A percentile compares a stretch with the other conserved stretches of the same genome.
These are phyloP conservation scores for Eledona agricola DNA, from an alignment of 2,888 invertebrate species.

Conservation along the genomic window DNA sequence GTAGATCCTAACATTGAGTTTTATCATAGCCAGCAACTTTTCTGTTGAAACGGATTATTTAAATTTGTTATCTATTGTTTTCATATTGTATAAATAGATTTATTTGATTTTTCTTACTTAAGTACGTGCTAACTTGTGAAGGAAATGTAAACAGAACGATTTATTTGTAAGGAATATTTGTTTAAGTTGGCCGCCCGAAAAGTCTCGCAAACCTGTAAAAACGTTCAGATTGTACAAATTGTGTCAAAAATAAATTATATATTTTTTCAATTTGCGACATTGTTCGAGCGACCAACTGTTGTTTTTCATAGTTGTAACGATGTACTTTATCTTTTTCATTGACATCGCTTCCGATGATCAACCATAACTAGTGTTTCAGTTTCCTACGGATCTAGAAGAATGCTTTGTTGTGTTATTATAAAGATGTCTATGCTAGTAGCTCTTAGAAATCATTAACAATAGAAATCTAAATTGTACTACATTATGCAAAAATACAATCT, in stretches of 20 bases:
- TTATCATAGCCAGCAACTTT: conserved; percentile 20
- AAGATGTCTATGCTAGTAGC: conserved; percentile 47
- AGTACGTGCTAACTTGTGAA: conserved; percentile 15
- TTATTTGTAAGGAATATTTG: conserved; percentile 26
- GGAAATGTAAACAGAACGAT: conserved; percentile 10
- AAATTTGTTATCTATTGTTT: conserved; percentile 33
- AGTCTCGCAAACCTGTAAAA: conserved; percentile 3
- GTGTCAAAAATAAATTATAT: conserved; percentile 20
- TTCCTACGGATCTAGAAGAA: conserved; percentile 38
- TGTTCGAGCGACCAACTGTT: conserved; percentile 17
- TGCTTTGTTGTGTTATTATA: conserved; percentile 43
- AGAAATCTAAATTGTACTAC: conserved; percentile 47
- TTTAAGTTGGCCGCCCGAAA: conserved; percentile 21
- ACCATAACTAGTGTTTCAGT: conserved; percentile 29
- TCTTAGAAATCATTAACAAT: conserved; percentile 41
- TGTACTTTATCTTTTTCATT: conserved; percentile 20
- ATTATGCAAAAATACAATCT: conserved; percentile 50
- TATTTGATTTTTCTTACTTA: conserved; percentile 18
- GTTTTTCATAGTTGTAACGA: conserved; percentile 4
- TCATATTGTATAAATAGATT: conserved; percentile 27
- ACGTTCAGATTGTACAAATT: conserved; percentile 15
- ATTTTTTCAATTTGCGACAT: conserved; percentile 13
- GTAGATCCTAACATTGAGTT: conserved; percentile 22
- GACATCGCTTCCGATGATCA: conserved; percentile 16
- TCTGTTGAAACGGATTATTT: conserved; percentile 27